Evolutionary conservation across 1,140 invertebrate genomes (phyloP), one percentile per base, ranked within the genome.

Genomic region (Drosophila malerkotliana): DNA sequence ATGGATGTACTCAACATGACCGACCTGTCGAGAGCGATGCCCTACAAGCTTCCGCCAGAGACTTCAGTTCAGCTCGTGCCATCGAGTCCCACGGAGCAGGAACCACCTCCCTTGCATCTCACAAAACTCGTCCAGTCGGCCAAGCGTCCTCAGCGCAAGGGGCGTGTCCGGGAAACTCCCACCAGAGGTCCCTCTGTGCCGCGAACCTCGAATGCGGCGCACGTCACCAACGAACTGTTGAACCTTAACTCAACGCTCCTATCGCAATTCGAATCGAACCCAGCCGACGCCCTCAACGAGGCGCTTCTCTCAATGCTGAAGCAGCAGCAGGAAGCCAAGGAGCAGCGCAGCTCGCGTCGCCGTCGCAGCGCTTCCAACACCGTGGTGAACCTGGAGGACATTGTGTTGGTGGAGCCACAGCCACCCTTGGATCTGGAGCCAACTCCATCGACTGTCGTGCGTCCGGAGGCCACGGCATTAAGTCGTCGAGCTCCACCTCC

Each of bases 61-160:
- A 91, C 90, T 10, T 91, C 90, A 4, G 89, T 91, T 7, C 90
- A 91, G 39, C 63, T 91, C 21, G 85, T 91, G 28, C 90, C 90
- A 0, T 88, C 90, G 6, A 85, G 80, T 52, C 90, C 87, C 9
- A 85, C 83, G 10, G 89, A 84, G 6, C 49, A 66, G 8, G 84
- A 87, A n/a, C 34, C 54, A 0, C 41, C 51, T 15, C 57, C 68
- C 4, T 12, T 39, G 34, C 26, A 41, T 12, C 39, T 26, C 9
- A 41, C 15, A 26, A 79, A 77, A 45, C 1, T 58, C 7, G 41
- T 18, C 6, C 6, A 10, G 12, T 32, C 7, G 34, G 34, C 28
- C 5, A 88, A 77, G 24, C 79, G 76, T 7, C 8, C 45, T 0
- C 79, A 72, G 24, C 72, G 79, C 30, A 90, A 67, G 39, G 24